Base-by-base conservation (phyloP, 2,888 invertebrate species). In the Anodontia alba region DNA sequence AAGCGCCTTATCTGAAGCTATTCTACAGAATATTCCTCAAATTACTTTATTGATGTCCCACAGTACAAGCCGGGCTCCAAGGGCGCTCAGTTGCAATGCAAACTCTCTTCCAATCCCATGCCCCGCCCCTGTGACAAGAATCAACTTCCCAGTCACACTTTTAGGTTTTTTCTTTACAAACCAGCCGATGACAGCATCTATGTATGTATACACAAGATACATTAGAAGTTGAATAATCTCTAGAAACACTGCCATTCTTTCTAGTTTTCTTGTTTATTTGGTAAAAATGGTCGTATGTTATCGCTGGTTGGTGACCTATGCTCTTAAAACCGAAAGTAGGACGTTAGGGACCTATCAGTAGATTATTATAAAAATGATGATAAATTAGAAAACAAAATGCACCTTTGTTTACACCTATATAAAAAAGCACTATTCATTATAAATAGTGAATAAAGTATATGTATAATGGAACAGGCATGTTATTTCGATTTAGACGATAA, bases 71-170 rank as follows among this genome's bases (percentile, higher is more conserved):
- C 82, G 83, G 10, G 92, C 90, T 15, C 92, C 93, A 15, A 86
- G 81, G 31, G 84, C 81, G 17, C 90, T 87, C 49, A 93, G 87
- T 54, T 89, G 85, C 43, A 91, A 38, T 3, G 92, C 91, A n/a
- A 93, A 80, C 76, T 92, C 91, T 54, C 89, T 70, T 15, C 93
- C 93, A 20, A 93, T 91, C 0, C 93, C 93, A 76, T 91, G 90
- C 7, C 91, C 93, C 2, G 91, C 92, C 20, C 93, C 93, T 8
- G 93, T 93, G 0, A 93, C 86, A 10, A 93, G 79, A 10, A 90
- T 91, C 12, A 89, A 81, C 76, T 92, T 88, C n/a, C 80, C 85
- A 7, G 76, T 62, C 12, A 93, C 81, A 67, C 86, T 87, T 80
- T 93, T 91, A 68, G 81, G 84, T n/a, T 79, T 72, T 0, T 75